Percentiles rank a stretch among this genome's conserved stretches.
These are phyloP conservation scores for Callosobruchus maculatus DNA, from an alignment of 2,888 invertebrate genomes.

Conservation along the genomic window DNA sequence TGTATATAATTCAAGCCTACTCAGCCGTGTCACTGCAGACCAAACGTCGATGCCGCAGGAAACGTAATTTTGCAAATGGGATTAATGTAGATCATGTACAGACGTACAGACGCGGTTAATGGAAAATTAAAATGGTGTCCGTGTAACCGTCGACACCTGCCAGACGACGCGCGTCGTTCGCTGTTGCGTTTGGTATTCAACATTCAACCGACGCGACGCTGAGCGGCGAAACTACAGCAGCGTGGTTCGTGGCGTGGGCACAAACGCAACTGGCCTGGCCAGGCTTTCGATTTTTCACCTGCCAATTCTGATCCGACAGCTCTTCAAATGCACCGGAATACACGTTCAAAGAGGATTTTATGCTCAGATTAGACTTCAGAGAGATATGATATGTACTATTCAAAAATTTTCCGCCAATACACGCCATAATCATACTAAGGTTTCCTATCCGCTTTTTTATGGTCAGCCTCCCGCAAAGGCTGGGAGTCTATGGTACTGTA, in stretches of 20 bases:
- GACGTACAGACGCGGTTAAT: background rate
- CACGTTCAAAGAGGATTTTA: too few relatives aligned
- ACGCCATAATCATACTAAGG: too few relatives aligned
- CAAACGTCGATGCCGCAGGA: background rate
- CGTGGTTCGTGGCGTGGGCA: background rate
- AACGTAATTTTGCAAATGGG: background rate
- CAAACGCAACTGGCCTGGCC: background rate
- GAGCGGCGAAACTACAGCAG: too few relatives aligned
- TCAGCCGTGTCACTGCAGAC: background rate
- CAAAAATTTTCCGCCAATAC: too few relatives aligned
- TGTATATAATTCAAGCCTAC: background rate
- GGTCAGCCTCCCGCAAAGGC: too few relatives aligned
- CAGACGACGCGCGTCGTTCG: background rate
- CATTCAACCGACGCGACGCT: background rate
- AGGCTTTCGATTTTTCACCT: background rate
- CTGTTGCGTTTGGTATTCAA: background rate
- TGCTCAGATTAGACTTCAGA: too few relatives aligned
- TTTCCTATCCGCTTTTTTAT: too few relatives aligned
- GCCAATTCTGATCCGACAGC: background rate
- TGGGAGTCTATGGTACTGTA: too few relatives aligned
- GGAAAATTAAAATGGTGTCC: background rate
- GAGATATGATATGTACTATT: too few relatives aligned
- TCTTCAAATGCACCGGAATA: background rate
- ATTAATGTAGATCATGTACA: background rate
- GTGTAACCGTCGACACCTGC: background rate